A percentile compares a stretch with the other conserved stretches of the same genome.
Conservation (phyloP, 2,113 vertebrate species). For the Arizona elegans region DNA sequence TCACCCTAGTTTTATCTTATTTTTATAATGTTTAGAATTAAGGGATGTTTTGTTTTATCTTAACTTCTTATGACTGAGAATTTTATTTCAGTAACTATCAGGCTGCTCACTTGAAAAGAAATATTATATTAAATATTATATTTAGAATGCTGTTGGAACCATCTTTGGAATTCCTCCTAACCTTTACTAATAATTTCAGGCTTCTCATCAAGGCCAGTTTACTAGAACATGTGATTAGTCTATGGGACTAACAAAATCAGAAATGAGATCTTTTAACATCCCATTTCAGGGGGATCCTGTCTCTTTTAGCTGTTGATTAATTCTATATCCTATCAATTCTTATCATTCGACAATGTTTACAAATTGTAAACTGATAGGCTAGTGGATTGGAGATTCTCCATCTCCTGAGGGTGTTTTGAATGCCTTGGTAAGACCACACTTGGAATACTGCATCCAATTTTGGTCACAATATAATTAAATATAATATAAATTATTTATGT, state of each 20-base stretch:
- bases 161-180: slow-evolving; percentile 23
- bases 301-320: neutral
- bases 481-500: too few species aligned
- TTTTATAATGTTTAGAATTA: slow-evolving; percentile 20
- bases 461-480: neutral
- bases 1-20: neutral
- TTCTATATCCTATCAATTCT: neutral
- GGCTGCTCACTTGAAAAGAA: slow-evolving; percentile 44
- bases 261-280: neutral
- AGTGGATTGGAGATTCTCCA: neutral
- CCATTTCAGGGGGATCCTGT: neutral
- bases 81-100: slow-evolving; percentile 43
- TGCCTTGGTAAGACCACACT: neutral
- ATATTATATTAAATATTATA: slow-evolving; percentile 47
- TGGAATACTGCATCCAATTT: neutral
- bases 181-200: neutral
- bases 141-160: slow-evolving; percentile 35
- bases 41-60: slow-evolving; percentile 36
- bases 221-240: neutral
- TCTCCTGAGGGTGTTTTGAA: neutral
- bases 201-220: neutral
- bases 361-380: neutral
- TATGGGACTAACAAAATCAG: neutral
- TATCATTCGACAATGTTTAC: neutral
- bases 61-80: slow-evolving; percentile 37